Base-by-base conservation (phyloP, 2,797 vertebrate species). In the Channa striata region DNA sequence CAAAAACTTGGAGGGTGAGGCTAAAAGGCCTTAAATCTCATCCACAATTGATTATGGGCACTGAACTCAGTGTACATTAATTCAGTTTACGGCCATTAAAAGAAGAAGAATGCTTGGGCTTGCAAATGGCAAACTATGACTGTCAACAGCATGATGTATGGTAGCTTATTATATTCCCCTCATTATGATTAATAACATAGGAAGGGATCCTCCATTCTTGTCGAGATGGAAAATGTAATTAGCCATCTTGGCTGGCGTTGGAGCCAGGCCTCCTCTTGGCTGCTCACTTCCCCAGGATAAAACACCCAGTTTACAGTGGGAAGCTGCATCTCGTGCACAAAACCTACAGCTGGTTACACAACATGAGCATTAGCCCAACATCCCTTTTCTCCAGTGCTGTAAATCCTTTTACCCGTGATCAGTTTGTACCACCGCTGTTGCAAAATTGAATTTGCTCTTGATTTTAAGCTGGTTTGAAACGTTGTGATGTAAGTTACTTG, bases 141-240 rank as follows among this genome's bases (percentile, higher is more conserved):
- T 92, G 92, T 92, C 92, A 91, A 82, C 78, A 7, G 72, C 69
- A 78, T 93, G 92, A 93, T 93, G 79, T 89, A 93, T 90, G 89
- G 86, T 68, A 82, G 87, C 90, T 91, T 93, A 93, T 93, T 93
- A 92, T 89, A 83, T 86, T 85, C 82, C 88, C 85, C 87, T 94
- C 90, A 93, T 95, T 94, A 93, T 93, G 93, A 94, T 93, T 93
- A 94, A 95, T 94, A 94, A 93, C 91, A 86, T 81, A 83, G 90
- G 84, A 91, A 88, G 87, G 88, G 87, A 93, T 91, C 86, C 85
- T 92, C 89, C 85, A 83, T 92, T 92, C 92, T 92, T 90, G 84
- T 87, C 85, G 64, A 91, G 91, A 92, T 84, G 89, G 92, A 91
- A 93, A 93, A 94, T 93, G 86, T 82, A 94, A 94, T 94, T 93